Evolutionary conservation across 1,140 invertebrate genomes (phyloP).

Genomic region (Theocolax elegans): DNA sequence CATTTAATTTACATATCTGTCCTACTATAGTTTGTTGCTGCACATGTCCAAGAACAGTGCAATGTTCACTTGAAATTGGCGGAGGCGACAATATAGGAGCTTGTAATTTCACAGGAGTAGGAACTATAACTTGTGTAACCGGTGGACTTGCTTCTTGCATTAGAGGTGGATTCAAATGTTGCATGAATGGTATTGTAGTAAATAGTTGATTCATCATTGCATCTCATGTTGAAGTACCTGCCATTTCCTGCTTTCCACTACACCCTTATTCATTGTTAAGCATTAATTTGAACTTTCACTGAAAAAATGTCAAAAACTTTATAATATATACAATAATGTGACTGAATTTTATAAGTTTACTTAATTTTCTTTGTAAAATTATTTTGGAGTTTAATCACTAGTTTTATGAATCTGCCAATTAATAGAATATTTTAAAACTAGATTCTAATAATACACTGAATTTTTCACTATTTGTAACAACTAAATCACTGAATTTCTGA

Average conservation of each 20-base stretch:
- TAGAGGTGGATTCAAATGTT: slow-evolving; percentile 53
- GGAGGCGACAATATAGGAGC: slow-evolving; percentile 57
- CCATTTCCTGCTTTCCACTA: slow-evolving; percentile 64
- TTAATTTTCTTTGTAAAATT: too few relatives aligned
- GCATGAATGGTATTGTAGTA: slow-evolving; percentile 56
- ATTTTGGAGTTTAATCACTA: not conserved
- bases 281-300: slow-evolving; percentile 34
- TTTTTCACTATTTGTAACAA: too few relatives aligned
- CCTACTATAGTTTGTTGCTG: slow-evolving; percentile 62
- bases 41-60: slow-evolving; percentile 1
- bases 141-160: slow-evolving; percentile 58
- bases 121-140: slow-evolving; percentile 66
- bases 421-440: not conserved
- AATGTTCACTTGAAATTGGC: slow-evolving; percentile 47
- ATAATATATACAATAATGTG: too few relatives aligned
- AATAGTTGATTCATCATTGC: slow-evolving; percentile 56
- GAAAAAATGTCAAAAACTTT: not conserved
- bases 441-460: not conserved
- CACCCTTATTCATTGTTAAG: slow-evolving; percentile 64
- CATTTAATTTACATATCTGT: slow-evolving; percentile 62
- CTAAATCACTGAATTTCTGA: too few relatives aligned
- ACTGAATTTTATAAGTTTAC: too few relatives aligned
- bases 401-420: slow-evolving; percentile 4
- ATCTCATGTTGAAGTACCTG: slow-evolving; percentile 67
- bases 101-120: slow-evolving; percentile 69